phyloP scores from a whole-genome alignment of 1,140 invertebrate species.

The Temnothorax nylanderi region DNA sequence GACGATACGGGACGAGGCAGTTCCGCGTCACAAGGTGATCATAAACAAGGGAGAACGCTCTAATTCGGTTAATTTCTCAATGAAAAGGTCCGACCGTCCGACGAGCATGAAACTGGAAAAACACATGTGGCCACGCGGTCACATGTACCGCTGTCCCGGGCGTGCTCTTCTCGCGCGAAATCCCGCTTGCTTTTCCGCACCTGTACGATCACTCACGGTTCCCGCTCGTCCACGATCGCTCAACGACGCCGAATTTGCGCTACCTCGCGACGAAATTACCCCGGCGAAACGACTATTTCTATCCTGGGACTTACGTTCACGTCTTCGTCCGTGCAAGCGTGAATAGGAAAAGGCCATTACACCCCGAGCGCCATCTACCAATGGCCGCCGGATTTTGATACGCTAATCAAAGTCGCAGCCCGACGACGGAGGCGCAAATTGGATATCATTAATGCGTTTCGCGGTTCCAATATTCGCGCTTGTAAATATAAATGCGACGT shows the following conservation, averaged over 20 bases:
- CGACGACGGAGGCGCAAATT: background rate
- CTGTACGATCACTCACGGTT: slow-evolving; percentile 12
- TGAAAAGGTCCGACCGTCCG: background rate
- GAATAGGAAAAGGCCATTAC: slow-evolving; percentile 83
- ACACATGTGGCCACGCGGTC: slow-evolving; percentile 77
- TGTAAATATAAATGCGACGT: slow-evolving; percentile 25
- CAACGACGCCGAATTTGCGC: slow-evolving; percentile 12
- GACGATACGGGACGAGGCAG: background rate
- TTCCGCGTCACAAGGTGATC: background rate
- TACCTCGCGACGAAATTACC: slow-evolving; percentile 25
- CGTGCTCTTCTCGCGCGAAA: slow-evolving; percentile 18
- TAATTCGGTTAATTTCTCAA: background rate
- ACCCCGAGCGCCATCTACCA: slow-evolving; percentile 53
- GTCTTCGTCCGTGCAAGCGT: slow-evolving; percentile 75
- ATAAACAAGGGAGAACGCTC: background rate
- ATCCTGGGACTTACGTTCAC: slow-evolving; percentile 76
- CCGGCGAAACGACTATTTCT: slow-evolving; percentile 55
- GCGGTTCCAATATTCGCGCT: background rate
- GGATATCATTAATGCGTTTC: background rate
- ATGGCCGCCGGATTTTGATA: slow-evolving; percentile 66
- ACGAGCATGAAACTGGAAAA: slow-evolving; percentile 47
- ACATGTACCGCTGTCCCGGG: slow-evolving; percentile 42
- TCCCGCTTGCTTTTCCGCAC: background rate
- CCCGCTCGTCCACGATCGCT: background rate
- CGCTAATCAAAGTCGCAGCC: slow-evolving; percentile 62